Percentiles rank a stretch among this genome's conserved stretches.
Evolutionary conservation across 2,113 vertebrate species (phyloP).

Genomic region (Colaptes auratus): DNA sequence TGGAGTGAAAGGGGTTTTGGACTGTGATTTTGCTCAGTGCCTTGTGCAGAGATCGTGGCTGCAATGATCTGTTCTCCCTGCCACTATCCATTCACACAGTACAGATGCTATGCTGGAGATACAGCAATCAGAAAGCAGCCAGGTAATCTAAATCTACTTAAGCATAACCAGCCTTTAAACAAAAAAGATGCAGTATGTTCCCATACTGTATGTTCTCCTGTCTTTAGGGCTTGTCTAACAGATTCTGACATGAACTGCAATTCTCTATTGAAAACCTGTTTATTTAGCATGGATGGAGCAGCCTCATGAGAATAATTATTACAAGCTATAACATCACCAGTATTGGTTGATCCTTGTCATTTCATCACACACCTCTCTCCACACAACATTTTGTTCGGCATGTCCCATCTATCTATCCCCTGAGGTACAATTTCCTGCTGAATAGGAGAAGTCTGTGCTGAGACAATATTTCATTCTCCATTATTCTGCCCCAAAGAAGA

Average conservation of each 20-base stretch:
- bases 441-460: neutral
- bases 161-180: neutral
- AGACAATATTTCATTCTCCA: neutral
- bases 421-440: neutral
- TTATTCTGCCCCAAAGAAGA: neutral
- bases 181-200: neutral
- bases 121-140: neutral
- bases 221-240: neutral
- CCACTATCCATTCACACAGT: neutral
- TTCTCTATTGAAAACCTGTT: slow-evolving; percentile 7
- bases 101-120: neutral
- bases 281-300: neutral
- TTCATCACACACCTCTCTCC: neutral
- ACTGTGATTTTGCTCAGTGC: neutral
- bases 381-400: neutral
- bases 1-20: neutral
- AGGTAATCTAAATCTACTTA: neutral
- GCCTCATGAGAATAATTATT: neutral
- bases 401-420: neutral
- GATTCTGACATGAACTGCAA: slow-evolving; percentile 1
- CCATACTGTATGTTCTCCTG: neutral
- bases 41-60: neutral
- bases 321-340: neutral
- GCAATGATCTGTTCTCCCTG: neutral
- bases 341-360: neutral